A percentile compares a stretch with the other conserved stretches of the same genome.
phyloP scores from a whole-genome alignment of 2,797 vertebrate species.

The Manis pentadactyla region DNA sequence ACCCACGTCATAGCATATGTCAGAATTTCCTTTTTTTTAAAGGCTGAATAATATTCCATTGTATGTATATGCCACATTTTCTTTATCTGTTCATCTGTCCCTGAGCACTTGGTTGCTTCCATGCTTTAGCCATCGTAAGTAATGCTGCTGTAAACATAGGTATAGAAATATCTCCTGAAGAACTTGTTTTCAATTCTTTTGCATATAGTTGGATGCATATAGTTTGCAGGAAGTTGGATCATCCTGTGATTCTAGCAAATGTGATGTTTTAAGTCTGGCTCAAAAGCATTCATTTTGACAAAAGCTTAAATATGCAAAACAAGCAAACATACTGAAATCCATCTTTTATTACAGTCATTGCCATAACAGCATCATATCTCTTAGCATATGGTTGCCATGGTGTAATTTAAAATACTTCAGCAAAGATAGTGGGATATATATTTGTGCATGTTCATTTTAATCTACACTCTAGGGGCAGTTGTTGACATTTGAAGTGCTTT shows the following conservation, averaged over 20 bases:
- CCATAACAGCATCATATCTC: slow-evolving; percentile 53
- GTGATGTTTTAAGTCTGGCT: slow-evolving; percentile 46
- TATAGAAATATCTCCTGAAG: not conserved
- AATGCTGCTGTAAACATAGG: slow-evolving; percentile 13
- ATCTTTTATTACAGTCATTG: slow-evolving; percentile 58
- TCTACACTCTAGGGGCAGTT: slow-evolving; percentile 2
- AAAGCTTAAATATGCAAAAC: slow-evolving; percentile 63
- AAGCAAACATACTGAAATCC: slow-evolving; percentile 60
- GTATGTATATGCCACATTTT: slow-evolving; percentile 6
- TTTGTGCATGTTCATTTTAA: slow-evolving; percentile 55
- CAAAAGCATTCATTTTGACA: slow-evolving; percentile 58
- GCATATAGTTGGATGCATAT: no score
- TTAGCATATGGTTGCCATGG: not conserved
- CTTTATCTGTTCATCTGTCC: not conserved
- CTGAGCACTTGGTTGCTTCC: not conserved
- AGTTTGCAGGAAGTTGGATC: slow-evolving; percentile 47
- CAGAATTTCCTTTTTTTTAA: slow-evolving; percentile 23
- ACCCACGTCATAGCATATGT: not conserved
- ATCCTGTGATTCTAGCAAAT: slow-evolving; percentile 45
- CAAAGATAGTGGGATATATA: slow-evolving; percentile 38
- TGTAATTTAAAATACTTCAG: slow-evolving; percentile 52
- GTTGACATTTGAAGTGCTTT: slow-evolving; percentile 65
- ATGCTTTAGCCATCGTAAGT: slow-evolving; percentile 27
- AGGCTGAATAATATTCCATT: not conserved
- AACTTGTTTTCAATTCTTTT: slow-evolving; percentile 25